Evolutionary conservation across 2,888 invertebrate genomes (phyloP).

Genomic region (Oscheius sp.): DNA sequence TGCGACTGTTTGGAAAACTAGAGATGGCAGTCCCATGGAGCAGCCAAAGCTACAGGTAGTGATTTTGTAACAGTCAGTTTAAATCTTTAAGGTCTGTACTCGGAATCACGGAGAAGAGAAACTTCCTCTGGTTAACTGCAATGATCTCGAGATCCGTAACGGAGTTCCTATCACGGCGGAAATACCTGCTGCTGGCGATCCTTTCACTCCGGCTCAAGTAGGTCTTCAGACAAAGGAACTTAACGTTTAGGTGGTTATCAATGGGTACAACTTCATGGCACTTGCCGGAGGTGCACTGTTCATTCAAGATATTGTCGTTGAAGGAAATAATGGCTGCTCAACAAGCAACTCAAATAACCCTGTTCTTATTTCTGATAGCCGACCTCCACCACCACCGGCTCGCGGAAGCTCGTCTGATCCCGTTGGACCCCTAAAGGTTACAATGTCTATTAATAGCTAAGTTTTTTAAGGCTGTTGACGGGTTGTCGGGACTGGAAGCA

Average conservation of each 20-base stretch:
- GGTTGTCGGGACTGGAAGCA: constrained; percentile 50
- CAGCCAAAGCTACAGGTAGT: constrained; percentile 61
- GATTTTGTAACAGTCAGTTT: background rate
- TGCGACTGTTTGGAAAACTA: constrained; percentile 60
- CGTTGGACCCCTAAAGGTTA: constrained; percentile 45
- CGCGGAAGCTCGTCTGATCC: constrained; percentile 31
- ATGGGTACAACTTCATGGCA: constrained; percentile 62
- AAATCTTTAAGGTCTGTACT: constrained; percentile 50
- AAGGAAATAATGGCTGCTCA: constrained; percentile 45
- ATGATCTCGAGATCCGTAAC: constrained; percentile 59
- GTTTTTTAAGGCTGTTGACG: constrained; percentile 40
- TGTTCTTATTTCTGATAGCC: constrained; percentile 41
- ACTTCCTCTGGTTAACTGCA: constrained; percentile 58
- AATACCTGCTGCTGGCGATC: constrained; percentile 55
- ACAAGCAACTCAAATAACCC: constrained; percentile 46
- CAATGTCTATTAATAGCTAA: background rate
- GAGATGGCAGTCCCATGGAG: constrained; percentile 45
- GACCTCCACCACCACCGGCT: background rate
- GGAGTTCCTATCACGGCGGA: constrained; percentile 60
- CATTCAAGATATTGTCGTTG: constrained; percentile 62
- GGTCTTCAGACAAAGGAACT: background rate
- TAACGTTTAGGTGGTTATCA: constrained; percentile 51
- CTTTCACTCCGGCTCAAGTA: constrained; percentile 54
- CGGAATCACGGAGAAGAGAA: constrained; percentile 58
- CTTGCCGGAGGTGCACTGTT: constrained; percentile 62